Conservation (phyloP, 2,797 vertebrate species). For the Sebastes taczanowskii region DNA sequence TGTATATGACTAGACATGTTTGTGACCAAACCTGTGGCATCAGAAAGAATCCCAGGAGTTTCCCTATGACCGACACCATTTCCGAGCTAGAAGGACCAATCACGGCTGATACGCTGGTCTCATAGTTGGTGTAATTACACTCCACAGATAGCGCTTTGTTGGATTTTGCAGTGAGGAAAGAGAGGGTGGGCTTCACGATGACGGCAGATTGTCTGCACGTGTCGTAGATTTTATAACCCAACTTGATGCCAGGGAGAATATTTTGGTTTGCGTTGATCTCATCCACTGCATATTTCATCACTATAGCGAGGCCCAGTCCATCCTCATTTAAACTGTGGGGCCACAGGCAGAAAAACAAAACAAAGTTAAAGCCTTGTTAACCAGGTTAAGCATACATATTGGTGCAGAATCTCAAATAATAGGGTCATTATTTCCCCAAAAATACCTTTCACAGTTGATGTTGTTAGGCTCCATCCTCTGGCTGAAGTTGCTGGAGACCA, state of each 20-base stretch:
- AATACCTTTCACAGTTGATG: slow-evolving; percentile 76
- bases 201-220: slow-evolving; percentile 75
- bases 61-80: slow-evolving; percentile 82
- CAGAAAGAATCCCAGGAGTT: slow-evolving; percentile 89
- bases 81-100: slow-evolving; percentile 86
- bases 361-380: not conserved
- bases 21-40: slow-evolving; percentile 87
- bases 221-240: slow-evolving; percentile 81
- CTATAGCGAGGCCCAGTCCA: slow-evolving; percentile 78
- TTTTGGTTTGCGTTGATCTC: slow-evolving; percentile 75
- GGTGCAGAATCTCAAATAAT: not conserved
- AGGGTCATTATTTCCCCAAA: not conserved
- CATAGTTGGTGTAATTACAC: slow-evolving; percentile 87
- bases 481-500: slow-evolving; percentile 67
- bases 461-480: slow-evolving; percentile 61
- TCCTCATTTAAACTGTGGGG: slow-evolving; percentile 62
- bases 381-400: not conserved
- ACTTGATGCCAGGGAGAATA: slow-evolving; percentile 77
- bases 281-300: slow-evolving; percentile 85
- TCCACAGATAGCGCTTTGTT: slow-evolving; percentile 58
- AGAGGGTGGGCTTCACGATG: slow-evolving; percentile 75
- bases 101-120: slow-evolving; percentile 83
- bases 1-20: not conserved
- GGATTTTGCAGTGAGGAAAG: slow-evolving; percentile 70
- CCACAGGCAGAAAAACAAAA: not conserved